Base-by-base conservation (phyloP, 2,113 vertebrate genomes). In the Gymnarchus niloticus region DNA sequence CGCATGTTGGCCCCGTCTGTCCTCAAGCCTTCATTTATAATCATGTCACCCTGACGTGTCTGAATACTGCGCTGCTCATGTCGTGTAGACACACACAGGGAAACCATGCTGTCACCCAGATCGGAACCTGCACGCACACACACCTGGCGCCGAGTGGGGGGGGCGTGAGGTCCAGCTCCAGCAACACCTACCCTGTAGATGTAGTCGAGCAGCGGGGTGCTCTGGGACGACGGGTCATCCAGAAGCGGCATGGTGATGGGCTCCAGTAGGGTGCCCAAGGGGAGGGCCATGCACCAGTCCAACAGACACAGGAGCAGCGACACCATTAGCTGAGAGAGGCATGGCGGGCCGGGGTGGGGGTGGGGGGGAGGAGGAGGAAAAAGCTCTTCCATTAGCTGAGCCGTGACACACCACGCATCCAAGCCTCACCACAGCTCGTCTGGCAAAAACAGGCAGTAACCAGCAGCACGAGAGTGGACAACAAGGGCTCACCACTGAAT, bases 281-380 rank as follows among this genome's bases (percentile, higher is more conserved):
- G 98, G 81, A 99, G 91, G 0, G 96, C 95, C 97, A 99, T 99
- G 91, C 98, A 99, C 98, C 98, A 99, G 89, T 99, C 98, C 96
- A 99, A 91, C 87, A 99, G 91, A 88, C 98, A 99, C 61, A 99
- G 96, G 41, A 99, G 94, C 89, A 99, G 91, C 0, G 98, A 99
- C 85, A 99, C 97, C 89, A 99, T 96, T 88, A 99, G 95, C 98
- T 99, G 89, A 89, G 56, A 41, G 37, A 54, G 21, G 81, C 33
- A 33, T n/a, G n/a, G n/a, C n/a, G 33, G 19, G 25, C 59, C 21
- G 25, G 37, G 12, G n/a, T 28, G n/a, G n/a, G n/a, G n/a, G n/a
- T n/a, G n/a, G 76, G 46, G 44, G 37, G 44, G 76, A 41, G 76
- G 41, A 41, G 21, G 21, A 21, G n/a, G 33, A 54, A 76, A 44